These are phyloP conservation scores for Otis tarda DNA, from an alignment of 2,113 vertebrate genomes.

Conservation along the genomic window DNA sequence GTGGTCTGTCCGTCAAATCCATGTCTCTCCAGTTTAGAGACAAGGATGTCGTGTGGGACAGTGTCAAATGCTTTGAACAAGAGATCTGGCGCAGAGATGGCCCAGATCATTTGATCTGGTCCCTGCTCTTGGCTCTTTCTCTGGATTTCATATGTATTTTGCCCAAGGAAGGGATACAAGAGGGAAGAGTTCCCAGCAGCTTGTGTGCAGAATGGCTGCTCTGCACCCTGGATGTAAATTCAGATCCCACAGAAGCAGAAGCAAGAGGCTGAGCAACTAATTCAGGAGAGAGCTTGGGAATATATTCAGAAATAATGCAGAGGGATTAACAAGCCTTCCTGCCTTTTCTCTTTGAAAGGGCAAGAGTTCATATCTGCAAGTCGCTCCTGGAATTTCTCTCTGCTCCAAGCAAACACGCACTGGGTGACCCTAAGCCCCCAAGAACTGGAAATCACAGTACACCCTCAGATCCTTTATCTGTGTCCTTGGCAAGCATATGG, in stretches of 20 bases:
- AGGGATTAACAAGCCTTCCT: neutral
- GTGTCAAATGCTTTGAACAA: too few species aligned
- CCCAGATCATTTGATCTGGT: neutral
- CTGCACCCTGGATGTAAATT: neutral
- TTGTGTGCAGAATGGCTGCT: neutral
- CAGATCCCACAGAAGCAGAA: neutral
- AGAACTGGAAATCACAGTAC: neutral
- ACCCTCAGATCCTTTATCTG: neutral
- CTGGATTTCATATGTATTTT: neutral
- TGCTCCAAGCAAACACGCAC: neutral
- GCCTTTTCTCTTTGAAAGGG: neutral
- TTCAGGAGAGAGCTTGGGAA: neutral
- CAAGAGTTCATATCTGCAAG: neutral
- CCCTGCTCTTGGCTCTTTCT: neutral
- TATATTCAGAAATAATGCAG: neutral
- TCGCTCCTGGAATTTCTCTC: neutral
- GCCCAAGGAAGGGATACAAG: neutral
- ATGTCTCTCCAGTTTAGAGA: too few species aligned
- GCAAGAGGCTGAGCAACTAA: neutral
- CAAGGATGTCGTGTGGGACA: too few species aligned
- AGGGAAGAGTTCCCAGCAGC: neutral
- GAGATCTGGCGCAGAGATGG: neutral
- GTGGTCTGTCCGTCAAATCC: too few species aligned
- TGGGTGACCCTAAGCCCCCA: neutral
- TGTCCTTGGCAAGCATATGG: neutral